phyloP scores from a whole-genome alignment of 2,888 invertebrate genomes.

The Meliscaeva auricollis region DNA sequence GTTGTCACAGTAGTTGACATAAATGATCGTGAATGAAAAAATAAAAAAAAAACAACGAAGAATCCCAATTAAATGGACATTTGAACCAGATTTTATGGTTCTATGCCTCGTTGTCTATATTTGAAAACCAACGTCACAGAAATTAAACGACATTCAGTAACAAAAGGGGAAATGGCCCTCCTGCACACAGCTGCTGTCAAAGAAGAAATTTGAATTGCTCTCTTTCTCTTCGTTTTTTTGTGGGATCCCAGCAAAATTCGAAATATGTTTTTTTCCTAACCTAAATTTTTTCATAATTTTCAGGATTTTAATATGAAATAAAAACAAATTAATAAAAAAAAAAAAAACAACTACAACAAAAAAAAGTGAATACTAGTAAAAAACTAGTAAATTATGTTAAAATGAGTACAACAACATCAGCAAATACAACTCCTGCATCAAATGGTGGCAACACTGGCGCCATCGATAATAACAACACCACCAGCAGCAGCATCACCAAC shows the following conservation, averaged over 20 bases:
- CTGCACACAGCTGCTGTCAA: neutral
- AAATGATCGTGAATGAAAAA: conserved; percentile 28
- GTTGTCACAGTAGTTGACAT: conserved; percentile 20
- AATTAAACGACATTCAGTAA: conserved; percentile 9
- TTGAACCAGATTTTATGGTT: conserved; percentile 59
- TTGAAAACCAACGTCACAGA: neutral
- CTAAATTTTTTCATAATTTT: conserved; percentile 41
- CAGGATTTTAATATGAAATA: conserved; percentile 69
- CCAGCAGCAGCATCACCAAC: conserved; percentile 3
- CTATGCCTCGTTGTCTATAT: conserved; percentile 18
- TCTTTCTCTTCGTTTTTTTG: conserved; percentile 56
- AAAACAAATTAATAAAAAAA: conserved; percentile 1
- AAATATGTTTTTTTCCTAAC: conserved; percentile 54
- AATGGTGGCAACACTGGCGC: conserved; percentile 55
- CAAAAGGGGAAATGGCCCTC: conserved; percentile 13
- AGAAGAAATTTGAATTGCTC: conserved; percentile 41
- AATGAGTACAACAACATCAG: conserved; percentile 73
- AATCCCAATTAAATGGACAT: conserved; percentile 64
- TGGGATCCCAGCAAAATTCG: conserved; percentile 41
- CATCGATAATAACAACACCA: conserved; percentile 67
- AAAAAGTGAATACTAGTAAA: conserved; percentile 1
- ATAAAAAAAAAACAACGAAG: conserved; percentile 4
- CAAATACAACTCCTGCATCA: conserved; percentile 60
- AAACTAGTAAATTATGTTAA: conserved; percentile 57
- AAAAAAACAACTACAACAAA: conserved; percentile 32